These are phyloP conservation scores for Cheilosia soror DNA, from an alignment of 2,888 invertebrate genomes.

Conservation along the genomic window DNA sequence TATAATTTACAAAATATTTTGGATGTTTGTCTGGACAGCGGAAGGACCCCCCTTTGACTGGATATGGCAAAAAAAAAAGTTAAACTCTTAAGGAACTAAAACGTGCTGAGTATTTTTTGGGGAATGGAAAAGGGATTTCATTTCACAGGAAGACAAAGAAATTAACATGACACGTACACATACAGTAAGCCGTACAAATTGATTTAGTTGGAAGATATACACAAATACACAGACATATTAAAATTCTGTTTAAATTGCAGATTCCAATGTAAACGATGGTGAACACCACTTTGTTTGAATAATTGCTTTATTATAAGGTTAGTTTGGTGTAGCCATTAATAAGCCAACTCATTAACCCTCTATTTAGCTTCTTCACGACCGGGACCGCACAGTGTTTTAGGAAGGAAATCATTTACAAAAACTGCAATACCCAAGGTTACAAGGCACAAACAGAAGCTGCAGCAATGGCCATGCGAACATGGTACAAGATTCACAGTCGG, in stretches of 20 bases:
- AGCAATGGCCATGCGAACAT: no score
- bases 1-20: conserved; percentile 41
- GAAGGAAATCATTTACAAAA: no score
- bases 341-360: neutral
- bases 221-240: neutral
- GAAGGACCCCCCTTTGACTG: conserved; percentile 5
- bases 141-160: no score
- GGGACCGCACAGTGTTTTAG: no score
- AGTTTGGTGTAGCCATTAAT: neutral
- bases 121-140: no score
- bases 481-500: no score
- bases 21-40: conserved; percentile 32
- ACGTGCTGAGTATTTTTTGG: no score
- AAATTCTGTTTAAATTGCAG: conserved; percentile 2
- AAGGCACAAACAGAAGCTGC: no score
- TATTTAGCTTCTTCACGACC: neutral
- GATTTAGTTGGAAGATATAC: neutral
- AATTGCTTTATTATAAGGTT: neutral
- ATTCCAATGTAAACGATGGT: conserved; percentile 6
- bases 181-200: conserved; percentile 1
- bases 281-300: conserved; percentile 10
- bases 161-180: neutral
- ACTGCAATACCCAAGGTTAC: no score
- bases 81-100: neutral
- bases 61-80: neutral